Conservation (phyloP, 2,797 vertebrate species). For the Cossypha dichroa region DNA sequence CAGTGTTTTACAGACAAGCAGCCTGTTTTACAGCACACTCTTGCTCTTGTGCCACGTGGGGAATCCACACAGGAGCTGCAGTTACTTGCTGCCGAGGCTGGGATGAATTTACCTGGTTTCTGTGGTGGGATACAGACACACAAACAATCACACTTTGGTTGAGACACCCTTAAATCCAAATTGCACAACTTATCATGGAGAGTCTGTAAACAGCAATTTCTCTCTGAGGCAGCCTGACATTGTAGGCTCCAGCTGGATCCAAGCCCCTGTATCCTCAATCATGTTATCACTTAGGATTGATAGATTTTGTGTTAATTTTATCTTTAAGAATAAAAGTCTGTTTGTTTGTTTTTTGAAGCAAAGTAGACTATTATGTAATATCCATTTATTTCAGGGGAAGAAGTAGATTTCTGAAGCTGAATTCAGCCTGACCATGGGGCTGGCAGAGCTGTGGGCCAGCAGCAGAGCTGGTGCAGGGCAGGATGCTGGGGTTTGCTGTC, state of each 20-base stretch:
- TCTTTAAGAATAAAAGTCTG: neutral
- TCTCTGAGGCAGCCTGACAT: neutral
- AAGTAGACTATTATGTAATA: neutral
- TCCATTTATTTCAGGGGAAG: neutral
- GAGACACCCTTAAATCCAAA: conserved; percentile 4
- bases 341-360: neutral
- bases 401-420: neutral
- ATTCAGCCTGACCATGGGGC: accelerated
- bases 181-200: neutral
- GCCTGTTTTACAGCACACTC: accelerated
- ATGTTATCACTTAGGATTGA: neutral
- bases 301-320: neutral
- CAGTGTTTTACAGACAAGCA: neutral
- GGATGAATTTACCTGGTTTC: neutral
- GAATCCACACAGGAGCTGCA: accelerated
- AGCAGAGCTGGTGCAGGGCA: neutral
- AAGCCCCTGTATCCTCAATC: neutral
- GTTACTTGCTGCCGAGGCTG: neutral
- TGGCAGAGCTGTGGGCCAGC: neutral
- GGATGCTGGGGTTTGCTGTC: accelerated
- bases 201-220: conserved; percentile 25
- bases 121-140: neutral
- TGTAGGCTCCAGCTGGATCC: neutral
- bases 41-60: accelerated
- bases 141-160: neutral